Base-by-base conservation (phyloP, 2,888 invertebrate species). In the Tetheella fluctuosa region DNA sequence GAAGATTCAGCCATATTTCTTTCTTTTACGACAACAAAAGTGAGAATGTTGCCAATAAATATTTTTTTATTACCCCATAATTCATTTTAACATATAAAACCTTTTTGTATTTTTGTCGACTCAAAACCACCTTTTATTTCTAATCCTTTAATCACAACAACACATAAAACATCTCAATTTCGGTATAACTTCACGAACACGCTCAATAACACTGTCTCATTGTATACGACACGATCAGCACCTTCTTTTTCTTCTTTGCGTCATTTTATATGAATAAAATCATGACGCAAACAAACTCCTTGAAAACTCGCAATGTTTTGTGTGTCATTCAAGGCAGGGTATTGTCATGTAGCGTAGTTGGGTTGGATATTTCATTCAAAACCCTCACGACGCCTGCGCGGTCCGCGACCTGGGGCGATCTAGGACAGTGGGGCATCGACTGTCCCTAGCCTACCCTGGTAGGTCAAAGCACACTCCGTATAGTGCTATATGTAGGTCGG, bases 361-460 rank as follows among this genome's bases (percentile, higher is more conserved):
- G 6, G 34, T 60, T 67, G 54, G 58, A 64, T 64, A 64, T 64
- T 62, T 67, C 66, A 70, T 66, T 67, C 59, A 64, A 63, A 62
- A 63, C 57, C 52, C 57, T 71, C 57, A 73, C 59, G 74, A 86
- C 85, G 84, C 90, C 85, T 86, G 89, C 90, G 90, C 88, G 67
- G 59, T 71, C 65, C 59, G 65, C 64, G 69, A 62, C 71, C 74
- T 71, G 67, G 67, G 63, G 48, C 64, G 64, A 90, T 84, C 71
- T 89, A 74, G 90, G 91, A 74, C 86, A 91, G 78, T 90, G 64
- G 91, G 90, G 78, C 91, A 91, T 86, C 90, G 88, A 86, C 89
- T 84, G 84, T 79, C 78, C 84, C 79, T 68, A 68, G 66, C 56
- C 60, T 63, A 69, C 70, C 70, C 74, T 70, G 79, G 76, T 79